Evolutionary conservation across 2,888 invertebrate species (phyloP).

Genomic region (Holacanthella duospinosa): DNA sequence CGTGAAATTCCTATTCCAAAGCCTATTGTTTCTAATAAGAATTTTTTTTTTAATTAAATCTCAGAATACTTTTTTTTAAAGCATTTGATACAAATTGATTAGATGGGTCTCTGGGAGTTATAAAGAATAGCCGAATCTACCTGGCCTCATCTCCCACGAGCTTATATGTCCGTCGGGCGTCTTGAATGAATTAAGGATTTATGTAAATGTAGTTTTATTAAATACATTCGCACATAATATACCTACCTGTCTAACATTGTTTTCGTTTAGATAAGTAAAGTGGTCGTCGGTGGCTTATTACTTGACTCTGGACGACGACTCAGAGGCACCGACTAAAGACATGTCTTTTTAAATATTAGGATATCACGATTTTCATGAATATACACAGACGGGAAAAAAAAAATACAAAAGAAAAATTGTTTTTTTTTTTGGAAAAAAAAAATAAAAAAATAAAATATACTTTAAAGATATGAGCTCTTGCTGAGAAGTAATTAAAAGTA

Average conservation of each 20-base stretch:
- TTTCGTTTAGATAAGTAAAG: neutral
- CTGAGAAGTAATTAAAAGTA: constrained; percentile 38
- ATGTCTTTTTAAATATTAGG: neutral
- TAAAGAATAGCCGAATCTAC: no score
- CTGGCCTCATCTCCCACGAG: neutral
- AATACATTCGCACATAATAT: neutral
- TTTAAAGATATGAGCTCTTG: constrained; percentile 24
- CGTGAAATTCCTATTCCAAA: no score
- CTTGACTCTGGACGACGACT: neutral
- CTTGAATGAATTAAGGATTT: constrained; percentile 5
- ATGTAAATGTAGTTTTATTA: constrained; percentile 1
- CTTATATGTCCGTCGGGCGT: constrained; percentile 3
- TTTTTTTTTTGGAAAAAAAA: neutral
- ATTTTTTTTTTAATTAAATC: neutral
- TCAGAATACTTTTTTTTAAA: neutral
- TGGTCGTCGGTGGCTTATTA: neutral
- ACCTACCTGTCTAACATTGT: neutral
- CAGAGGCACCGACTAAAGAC: neutral
- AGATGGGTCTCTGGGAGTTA: neutral
- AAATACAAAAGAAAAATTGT: neutral
- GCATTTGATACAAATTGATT: constrained; percentile 3
- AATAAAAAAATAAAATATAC: neutral
- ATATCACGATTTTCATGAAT: neutral
- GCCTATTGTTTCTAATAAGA: no score
- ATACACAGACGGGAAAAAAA: neutral